phyloP scores from a whole-genome alignment of 2,797 vertebrate genomes.

The Vultur gryphus region DNA sequence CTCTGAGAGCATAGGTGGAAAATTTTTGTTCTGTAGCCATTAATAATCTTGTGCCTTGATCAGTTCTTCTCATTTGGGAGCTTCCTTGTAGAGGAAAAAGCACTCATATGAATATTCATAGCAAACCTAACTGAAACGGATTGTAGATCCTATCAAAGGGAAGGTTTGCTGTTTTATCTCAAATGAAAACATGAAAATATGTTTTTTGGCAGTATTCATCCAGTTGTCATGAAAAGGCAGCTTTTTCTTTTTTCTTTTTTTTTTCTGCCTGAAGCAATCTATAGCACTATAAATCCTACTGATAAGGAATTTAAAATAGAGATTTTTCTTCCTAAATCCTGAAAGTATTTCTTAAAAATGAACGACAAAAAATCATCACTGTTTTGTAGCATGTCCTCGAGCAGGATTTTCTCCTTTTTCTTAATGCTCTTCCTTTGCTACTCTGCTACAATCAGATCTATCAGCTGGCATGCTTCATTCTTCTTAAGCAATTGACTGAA shows the following conservation, averaged over 20 bases:
- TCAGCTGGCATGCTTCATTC: background rate
- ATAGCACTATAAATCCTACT: background rate
- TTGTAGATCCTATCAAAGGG: background rate
- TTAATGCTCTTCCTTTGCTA: background rate
- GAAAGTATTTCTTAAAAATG: background rate
- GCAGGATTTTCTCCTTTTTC: background rate
- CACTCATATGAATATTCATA: background rate
- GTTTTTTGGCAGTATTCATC: background rate
- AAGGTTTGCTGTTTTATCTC: background rate
- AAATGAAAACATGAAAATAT: background rate
- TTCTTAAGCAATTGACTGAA: slow-evolving; percentile 17
- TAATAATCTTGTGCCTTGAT: background rate
- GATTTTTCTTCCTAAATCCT: background rate
- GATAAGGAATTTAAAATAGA: background rate
- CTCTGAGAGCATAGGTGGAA: background rate
- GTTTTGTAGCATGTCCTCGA: background rate
- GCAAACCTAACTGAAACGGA: background rate
- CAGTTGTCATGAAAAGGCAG: background rate
- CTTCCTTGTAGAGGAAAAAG: background rate
- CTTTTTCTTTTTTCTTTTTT: background rate
- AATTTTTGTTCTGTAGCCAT: background rate
- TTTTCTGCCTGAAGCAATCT: background rate
- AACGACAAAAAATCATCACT: background rate
- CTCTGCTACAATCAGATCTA: background rate
- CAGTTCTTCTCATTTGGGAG: background rate